Evolutionary conservation across 2,888 invertebrate species (phyloP), one percentile per base, ranked within the genome.

Genomic region (Salticus scenicus): DNA sequence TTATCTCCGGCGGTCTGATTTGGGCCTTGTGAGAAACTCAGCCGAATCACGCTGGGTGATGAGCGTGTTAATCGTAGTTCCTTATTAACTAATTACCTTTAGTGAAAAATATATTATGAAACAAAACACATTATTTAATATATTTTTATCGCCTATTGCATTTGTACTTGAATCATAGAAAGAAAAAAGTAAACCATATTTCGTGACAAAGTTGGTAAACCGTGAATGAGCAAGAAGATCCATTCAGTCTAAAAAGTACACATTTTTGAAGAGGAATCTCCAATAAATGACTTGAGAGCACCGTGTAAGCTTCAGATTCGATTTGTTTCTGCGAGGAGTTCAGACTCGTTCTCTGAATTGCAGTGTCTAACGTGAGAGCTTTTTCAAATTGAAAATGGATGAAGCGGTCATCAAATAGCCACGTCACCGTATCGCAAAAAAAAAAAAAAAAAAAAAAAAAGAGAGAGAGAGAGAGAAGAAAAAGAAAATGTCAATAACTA

Each of bases 311-410:
- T 57, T 73, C 70, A 69, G 70, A 75, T 83, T 76, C 64, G 76
- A 75, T 83, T 83, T 76, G 76, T 83, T 76, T 76, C 66, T 75
- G 66, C 76, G 63, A 12, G 47, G 63, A 57, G 80, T 73, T 80
- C 74, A 69, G 41, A 51, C 64, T 74, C 69, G 28, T 24, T 12
- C 28, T 20, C 57, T 63, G 71, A 81, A 81, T 81, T 74, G 74
- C 74, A 70, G 74, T 24, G 31, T 33, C 30, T 66, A 71, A 79
- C 79, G 79, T 79, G 79, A 63, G 42, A 41, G 47, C 71, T 66
- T 72, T 79, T 79, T 64, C 31, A 72, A 79, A 79, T 79, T 79
- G 79, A 72, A 79, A 79, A 79, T 64, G 72, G 70, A 71, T 71
- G 79, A 72, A 71, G 64, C 64, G 64, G 64, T 14, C 82, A 64